These are phyloP conservation scores for Toxotes lorentzi DNA, from an alignment of 2,797 vertebrate genomes.

Conservation along the genomic window DNA sequence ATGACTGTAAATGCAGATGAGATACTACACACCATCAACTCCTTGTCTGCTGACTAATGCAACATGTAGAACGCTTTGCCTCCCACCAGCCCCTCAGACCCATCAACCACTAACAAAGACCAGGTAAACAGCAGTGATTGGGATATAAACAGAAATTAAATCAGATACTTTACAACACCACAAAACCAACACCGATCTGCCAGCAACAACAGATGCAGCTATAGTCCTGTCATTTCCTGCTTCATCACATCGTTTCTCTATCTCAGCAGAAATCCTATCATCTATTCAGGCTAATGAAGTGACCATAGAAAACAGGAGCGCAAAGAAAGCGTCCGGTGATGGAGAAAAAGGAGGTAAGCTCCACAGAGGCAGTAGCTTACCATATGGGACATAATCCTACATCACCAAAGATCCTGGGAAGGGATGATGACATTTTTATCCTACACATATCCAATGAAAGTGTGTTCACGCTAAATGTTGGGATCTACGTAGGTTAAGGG, in stretches of 20 bases:
- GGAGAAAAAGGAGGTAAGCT: slow-evolving; percentile 32
- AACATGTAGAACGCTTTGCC: slow-evolving; percentile 48
- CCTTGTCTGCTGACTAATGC: slow-evolving; percentile 41
- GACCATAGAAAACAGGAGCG: slow-evolving; percentile 49
- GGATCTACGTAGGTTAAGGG: slow-evolving; percentile 54
- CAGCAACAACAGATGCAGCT: slow-evolving; percentile 38
- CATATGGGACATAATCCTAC: slow-evolving; percentile 69
- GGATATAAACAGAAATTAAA: slow-evolving; percentile 39
- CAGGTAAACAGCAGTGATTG: slow-evolving; percentile 49
- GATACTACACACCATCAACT: slow-evolving; percentile 21
- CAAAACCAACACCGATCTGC: slow-evolving; percentile 23
- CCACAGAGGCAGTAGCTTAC: slow-evolving; percentile 44
- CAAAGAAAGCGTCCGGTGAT: slow-evolving; percentile 39
- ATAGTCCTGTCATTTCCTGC: slow-evolving; percentile 44
- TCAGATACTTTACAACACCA: slow-evolving; percentile 18
- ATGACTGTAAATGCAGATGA: slow-evolving; percentile 24
- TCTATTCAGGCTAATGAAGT: slow-evolving; percentile 64
- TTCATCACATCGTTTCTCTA: slow-evolving; percentile 51
- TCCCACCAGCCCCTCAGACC: slow-evolving; percentile 8
- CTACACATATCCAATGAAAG: slow-evolving; percentile 48
- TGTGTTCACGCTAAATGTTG: slow-evolving; percentile 28
- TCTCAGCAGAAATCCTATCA: slow-evolving; percentile 64
- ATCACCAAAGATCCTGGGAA: slow-evolving; percentile 49
- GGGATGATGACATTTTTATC: slow-evolving; percentile 73
- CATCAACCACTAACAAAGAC: slow-evolving; percentile 47